A percentile compares a stretch with the other conserved stretches of the same genome.
phyloP scores from a whole-genome alignment of 2,888 invertebrate genomes.

The Chrysina gloriosa region DNA sequence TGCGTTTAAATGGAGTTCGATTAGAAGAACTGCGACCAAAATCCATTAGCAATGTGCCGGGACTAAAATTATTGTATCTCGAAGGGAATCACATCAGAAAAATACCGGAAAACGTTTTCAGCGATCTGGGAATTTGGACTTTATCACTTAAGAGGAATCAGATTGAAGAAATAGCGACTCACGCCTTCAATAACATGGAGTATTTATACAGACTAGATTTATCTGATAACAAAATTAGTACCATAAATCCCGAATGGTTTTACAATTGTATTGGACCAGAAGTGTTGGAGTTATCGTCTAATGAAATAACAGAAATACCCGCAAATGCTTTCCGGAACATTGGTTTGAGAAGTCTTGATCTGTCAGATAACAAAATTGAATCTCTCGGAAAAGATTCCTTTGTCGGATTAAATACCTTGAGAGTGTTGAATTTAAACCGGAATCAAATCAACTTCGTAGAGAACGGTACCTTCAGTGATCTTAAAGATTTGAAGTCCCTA shows the following conservation, averaged over 20 bases:
- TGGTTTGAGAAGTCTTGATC: no score
- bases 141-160: not conserved
- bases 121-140: not conserved
- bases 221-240: not conserved
- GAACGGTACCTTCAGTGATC: not conserved
- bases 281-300: not conserved
- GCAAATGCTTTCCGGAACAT: not conserved
- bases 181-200: not conserved
- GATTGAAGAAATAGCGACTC: not conserved
- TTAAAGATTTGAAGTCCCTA: no score
- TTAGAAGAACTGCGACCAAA: not conserved
- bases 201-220: not conserved
- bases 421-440: not conserved
- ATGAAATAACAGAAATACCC: not conserved
- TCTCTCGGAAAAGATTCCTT: not conserved
- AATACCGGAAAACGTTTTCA: not conserved
- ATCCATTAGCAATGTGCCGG: not conserved
- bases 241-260: not conserved
- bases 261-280: not conserved
- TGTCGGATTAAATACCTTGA: not conserved
- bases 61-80: not conserved
- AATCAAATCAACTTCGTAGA: not conserved
- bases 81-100: not conserved
- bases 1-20: not conserved
- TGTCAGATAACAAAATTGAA: not conserved